phyloP scores from a whole-genome alignment of 2,888 invertebrate genomes.

The Folsomia candida region DNA sequence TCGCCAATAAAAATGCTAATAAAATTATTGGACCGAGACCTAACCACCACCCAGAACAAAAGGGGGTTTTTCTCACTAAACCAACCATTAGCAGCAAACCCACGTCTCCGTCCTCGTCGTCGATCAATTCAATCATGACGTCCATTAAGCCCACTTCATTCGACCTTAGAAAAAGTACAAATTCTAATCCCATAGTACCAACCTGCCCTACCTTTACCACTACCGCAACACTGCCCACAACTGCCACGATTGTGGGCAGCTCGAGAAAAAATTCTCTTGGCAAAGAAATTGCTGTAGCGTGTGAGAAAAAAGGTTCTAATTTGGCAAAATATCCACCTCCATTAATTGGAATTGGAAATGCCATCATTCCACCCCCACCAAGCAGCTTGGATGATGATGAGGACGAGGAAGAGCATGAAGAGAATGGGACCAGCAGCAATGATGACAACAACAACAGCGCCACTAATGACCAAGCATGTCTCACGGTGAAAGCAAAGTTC shows the following conservation, averaged over 20 bases:
- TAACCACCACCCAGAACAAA: conserved; percentile 24
- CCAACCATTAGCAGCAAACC: conserved; percentile 41
- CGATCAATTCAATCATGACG: conserved; percentile 33
- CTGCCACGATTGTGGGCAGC: conserved; percentile 3
- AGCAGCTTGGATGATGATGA: conserved; percentile 35
- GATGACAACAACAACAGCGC: conserved; percentile 38
- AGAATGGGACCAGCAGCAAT: conserved; percentile 15
- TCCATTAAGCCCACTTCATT: conserved; percentile 26
- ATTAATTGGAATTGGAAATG: conserved; percentile 43
- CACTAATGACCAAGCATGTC: conserved; percentile 36
- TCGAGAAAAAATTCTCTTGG: conserved; percentile 8
- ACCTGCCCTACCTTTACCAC: neutral
- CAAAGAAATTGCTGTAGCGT: neutral
- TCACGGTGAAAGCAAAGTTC: conserved; percentile 26
- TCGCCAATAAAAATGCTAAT: conserved; percentile 47
- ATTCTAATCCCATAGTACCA: neutral
- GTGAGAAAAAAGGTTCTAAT: conserved; percentile 3
- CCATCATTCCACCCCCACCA: conserved; percentile 39
- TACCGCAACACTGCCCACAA: conserved; percentile 18
- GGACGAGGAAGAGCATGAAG: conserved; percentile 26
- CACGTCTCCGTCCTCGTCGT: too few species aligned
- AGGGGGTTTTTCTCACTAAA: conserved; percentile 11
- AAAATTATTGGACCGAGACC: conserved; percentile 37
- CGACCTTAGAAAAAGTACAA: neutral
- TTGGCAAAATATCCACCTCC: conserved; percentile 34